Conservation (phyloP, 2,888 invertebrate species). For the Dexiosoma caninum region DNA sequence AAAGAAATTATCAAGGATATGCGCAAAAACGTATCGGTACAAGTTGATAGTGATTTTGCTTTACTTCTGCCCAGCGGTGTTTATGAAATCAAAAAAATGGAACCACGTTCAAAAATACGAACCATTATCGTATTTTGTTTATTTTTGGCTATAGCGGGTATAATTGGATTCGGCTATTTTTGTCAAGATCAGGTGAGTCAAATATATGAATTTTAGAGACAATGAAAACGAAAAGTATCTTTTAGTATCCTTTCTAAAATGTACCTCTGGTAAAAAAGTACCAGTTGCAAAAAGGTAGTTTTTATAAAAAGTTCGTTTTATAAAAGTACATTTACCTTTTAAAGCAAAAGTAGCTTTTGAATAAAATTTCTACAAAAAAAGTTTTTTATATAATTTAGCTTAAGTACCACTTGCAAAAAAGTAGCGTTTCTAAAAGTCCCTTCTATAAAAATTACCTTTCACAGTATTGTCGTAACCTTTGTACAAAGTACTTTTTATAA, state of each 20-base stretch:
- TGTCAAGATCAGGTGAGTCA: conserved; percentile 90
- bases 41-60: conserved; percentile 90
- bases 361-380: too few species aligned
- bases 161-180: conserved; percentile 93
- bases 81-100: conserved; percentile 91
- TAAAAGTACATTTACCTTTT: too few species aligned
- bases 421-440: too few species aligned
- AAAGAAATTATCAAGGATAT: conserved; percentile 75
- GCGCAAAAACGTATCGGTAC: conserved; percentile 88
- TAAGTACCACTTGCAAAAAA: too few species aligned
- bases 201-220: not conserved
- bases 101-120: conserved; percentile 88
- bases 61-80: conserved; percentile 87
- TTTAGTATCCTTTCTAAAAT: not conserved
- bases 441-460: too few species aligned
- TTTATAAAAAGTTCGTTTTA: too few species aligned
- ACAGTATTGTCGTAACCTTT: too few species aligned
- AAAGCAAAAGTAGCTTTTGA: too few species aligned
- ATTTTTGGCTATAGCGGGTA: conserved; percentile 89
- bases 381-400: too few species aligned
- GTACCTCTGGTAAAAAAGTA: too few species aligned
- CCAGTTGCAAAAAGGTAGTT: too few species aligned
- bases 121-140: conserved; percentile 90
- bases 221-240: not conserved
- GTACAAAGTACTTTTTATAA: too few species aligned